phyloP scores from a whole-genome alignment of 2,797 vertebrate genomes.

The Melanotaenia parkinsoni region DNA sequence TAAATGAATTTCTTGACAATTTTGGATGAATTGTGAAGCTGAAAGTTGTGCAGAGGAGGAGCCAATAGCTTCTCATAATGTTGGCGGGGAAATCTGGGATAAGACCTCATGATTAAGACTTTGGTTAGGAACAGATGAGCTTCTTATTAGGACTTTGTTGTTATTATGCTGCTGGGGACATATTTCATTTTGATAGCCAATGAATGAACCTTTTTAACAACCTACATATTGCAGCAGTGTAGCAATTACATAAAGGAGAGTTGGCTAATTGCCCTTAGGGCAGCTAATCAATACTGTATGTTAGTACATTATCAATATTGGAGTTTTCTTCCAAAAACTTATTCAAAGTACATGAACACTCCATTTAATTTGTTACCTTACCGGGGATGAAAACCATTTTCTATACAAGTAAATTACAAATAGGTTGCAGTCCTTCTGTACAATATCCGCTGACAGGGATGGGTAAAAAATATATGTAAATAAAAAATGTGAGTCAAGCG shows the following conservation, averaged over 20 bases:
- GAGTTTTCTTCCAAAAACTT: conserved; percentile 16
- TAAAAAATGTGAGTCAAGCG: too few relatives aligned
- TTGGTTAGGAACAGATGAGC: background rate
- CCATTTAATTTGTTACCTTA: background rate
- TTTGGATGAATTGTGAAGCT: conserved; percentile 11
- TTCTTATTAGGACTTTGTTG: background rate
- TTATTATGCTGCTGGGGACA: background rate
- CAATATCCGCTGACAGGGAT: too few relatives aligned
- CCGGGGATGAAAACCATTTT: background rate
- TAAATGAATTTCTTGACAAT: conserved; percentile 21
- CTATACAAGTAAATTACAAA: background rate
- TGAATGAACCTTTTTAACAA: conserved; percentile 13
- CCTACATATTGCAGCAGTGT: background rate
- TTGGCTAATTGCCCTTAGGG: conserved; percentile 29
- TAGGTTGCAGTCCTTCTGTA: too few relatives aligned
- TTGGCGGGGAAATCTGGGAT: background rate
- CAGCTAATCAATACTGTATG: conserved; percentile 44
- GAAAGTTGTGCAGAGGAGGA: conserved; percentile 5
- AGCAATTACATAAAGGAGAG: conserved; percentile 11
- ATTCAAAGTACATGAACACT: conserved; percentile 2
- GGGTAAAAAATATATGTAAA: too few relatives aligned
- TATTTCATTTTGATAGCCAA: background rate
- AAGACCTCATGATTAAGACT: background rate
- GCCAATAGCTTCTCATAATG: background rate
- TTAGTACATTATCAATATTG: conserved; percentile 24